Evolutionary conservation across 2,888 invertebrate species (phyloP), one percentile per base, ranked within the genome.

Genomic region (Himalopsyche tibetana): DNA sequence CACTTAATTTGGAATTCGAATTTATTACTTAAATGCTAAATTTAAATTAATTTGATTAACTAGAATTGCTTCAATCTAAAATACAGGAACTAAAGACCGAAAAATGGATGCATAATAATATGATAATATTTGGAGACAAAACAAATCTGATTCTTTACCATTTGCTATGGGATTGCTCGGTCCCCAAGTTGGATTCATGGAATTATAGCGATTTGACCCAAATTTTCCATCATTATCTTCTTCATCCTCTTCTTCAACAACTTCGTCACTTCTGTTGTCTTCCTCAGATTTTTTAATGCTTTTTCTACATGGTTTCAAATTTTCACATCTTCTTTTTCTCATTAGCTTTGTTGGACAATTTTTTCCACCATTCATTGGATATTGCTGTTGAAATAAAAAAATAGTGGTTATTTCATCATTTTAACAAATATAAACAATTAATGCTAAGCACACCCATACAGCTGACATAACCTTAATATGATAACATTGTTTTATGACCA

Each of bases 281-380:
- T 82, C 82, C 19, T 84, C 80, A 19, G 51, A 15, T 55, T 85
- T 4, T 4, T 36, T 56, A 11, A 74, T 82, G 56, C 80, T 80
- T 28, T 84, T 36, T 51, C 90, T 89, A 84, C 90, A 89, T 17
- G 86, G 87, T 81, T 91, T 90, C 6, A 89, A 88, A 79, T 90
- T 88, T 87, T 89, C 90, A 87, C 93, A 93, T 88, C 89, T 89
- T 87, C 90, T 91, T 45, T 89, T 90, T 88, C 91, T 91, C 15
- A 92, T 90, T 87, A 94, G 89, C 88, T 92, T 92, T 87, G 91
- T 92, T 1, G 94, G 94, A 89, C 94, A 94, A 0, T 92, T 90
- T 83, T 92, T 92, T 1, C 94, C 94, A 0, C 94, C 94, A 89
- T 94, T 92, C 87, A 91, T 90, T 2, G 91, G 90, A 89, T 91